Evolutionary conservation across 2,888 invertebrate species (phyloP).

Genomic region (Acrocyrtus sp.): DNA sequence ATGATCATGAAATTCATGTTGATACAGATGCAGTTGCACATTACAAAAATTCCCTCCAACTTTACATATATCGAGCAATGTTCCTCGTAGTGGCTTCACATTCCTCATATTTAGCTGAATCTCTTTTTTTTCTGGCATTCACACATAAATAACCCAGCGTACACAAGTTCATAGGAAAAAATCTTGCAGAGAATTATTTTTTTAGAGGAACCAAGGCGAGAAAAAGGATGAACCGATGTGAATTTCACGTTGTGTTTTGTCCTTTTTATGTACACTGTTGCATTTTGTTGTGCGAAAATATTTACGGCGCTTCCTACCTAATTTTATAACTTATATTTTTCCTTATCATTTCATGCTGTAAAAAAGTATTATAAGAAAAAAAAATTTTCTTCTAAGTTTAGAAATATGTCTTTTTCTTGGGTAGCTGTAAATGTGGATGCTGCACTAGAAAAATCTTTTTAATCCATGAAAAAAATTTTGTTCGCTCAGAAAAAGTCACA

Average conservation of each 20-base stretch:
- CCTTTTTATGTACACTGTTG: neutral
- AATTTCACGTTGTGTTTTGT: constrained; percentile 42
- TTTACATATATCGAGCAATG: neutral
- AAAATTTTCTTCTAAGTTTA: too few species aligned
- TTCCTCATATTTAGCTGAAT: neutral
- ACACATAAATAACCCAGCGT: neutral
- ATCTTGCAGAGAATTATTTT: neutral
- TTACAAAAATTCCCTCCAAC: too few species aligned
- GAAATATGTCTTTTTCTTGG: neutral
- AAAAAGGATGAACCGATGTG: constrained; percentile 48
- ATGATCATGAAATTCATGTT: too few species aligned
- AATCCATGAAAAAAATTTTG: constrained; percentile 47
- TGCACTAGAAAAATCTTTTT: constrained; percentile 5
- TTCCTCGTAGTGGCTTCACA: neutral
- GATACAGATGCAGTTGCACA: too few species aligned
- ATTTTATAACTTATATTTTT: neutral
- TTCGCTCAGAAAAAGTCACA: constrained; percentile 31
- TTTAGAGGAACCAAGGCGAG: constrained; percentile 45
- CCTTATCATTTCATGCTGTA: neutral
- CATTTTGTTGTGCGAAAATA: neutral
- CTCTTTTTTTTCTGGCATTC: neutral
- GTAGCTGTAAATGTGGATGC: neutral
- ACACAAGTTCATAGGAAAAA: neutral
- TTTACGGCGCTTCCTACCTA: too few species aligned
- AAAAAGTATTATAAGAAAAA: neutral